Conservation (phyloP, 1,140 invertebrate species). For the Pseudomyrmex gracilis region DNA sequence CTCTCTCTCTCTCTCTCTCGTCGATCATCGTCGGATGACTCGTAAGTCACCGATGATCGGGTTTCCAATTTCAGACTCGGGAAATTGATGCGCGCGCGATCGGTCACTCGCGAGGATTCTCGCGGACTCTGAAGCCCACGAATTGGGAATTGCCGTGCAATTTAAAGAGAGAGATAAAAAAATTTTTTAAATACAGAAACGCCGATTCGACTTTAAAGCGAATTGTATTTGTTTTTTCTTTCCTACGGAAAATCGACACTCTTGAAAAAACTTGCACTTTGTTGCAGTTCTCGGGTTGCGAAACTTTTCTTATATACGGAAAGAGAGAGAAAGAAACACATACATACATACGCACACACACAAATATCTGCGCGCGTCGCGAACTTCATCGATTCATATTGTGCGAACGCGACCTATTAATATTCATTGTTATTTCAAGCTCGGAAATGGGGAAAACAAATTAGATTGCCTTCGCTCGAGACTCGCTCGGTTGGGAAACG, state of each 20-base stretch:
- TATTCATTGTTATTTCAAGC: slow-evolving; percentile 49
- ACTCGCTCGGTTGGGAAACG: background rate
- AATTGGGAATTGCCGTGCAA: no score
- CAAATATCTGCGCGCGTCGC: background rate
- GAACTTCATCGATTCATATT: slow-evolving; percentile 21
- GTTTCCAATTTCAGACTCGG: slow-evolving; percentile 11
- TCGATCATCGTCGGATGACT: background rate
- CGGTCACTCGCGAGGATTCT: slow-evolving; percentile 5
- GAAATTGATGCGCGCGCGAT: slow-evolving; percentile 39
- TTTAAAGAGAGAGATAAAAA: no score
- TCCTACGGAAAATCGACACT: no score
- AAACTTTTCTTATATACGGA: background rate
- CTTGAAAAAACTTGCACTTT: no score
- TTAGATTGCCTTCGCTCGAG: slow-evolving; percentile 22
- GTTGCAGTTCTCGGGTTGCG: no score
- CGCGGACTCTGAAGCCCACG: background rate
- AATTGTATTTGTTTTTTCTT: background rate
- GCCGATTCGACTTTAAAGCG: background rate
- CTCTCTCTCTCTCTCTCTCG: background rate
- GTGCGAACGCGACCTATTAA: slow-evolving; percentile 13
- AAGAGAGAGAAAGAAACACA: no score
- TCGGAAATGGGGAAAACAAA: slow-evolving; percentile 27
- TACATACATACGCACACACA: no score
- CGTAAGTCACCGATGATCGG: slow-evolving; percentile 11
- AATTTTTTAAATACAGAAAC: no score